Base-by-base conservation (phyloP, 2,888 invertebrate genomes). In the Diarsia brunnea region DNA sequence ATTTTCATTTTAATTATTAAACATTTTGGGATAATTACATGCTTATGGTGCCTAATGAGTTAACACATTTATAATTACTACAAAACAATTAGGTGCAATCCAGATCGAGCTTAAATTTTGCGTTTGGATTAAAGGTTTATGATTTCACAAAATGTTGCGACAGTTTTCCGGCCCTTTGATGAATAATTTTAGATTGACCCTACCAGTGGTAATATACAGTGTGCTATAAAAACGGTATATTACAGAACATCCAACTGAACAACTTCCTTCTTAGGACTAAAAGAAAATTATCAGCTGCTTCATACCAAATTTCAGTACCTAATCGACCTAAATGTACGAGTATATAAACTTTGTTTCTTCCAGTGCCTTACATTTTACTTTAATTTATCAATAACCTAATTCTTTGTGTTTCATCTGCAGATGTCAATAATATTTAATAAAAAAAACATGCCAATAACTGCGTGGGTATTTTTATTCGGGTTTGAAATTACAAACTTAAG, bases 51-150 rank as follows among this genome's bases (percentile, higher is more conserved):
- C 55, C 21, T 58, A 80, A 80, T 80, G 64, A 73, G 74, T 53
- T 69, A 69, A 64, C 63, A 70, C 70, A 61, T 60, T 79, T 78
- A 79, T 79, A 81, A 81, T 78, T 67, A 75, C 53, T 43, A 66
- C 8, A 67, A 81, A 78, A 81, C 43, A 75, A 63, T 81, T 78
- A 19, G 8, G 66, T 81, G 24, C 49, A 43, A 14, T 61, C 24
- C 43, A 53, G 14, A 24, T 45, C 10, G 24, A 21, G 66, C 24
- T 75, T 66, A 27, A 81, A 78, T 73, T 53, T 78, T 47, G 27
- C 47, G 51, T 61, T 16, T 49, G 65, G 65, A 78, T 74, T 80
- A 47, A 60, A 47, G n/a, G 51, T 60, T 53, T 51, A 45, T 72
- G 24, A 45, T 31, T 27, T 61, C 38, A 14, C n/a, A 47, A 24